phyloP scores from a whole-genome alignment of 2,888 invertebrate species.

The Drosophila subsilvestris region DNA sequence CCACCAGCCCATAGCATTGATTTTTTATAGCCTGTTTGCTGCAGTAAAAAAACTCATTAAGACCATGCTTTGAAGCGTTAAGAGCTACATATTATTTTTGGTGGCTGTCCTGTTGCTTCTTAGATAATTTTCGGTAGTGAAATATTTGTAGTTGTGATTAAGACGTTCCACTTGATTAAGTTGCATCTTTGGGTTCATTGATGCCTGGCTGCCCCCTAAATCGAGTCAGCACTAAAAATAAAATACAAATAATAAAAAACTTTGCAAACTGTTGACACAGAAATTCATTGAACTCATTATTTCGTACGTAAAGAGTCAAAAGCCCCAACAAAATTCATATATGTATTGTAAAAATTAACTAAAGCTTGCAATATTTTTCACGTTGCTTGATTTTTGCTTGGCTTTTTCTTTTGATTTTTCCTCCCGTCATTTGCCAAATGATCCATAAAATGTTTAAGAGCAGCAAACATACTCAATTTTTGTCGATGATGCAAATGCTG shows the following conservation, averaged over 20 bases:
- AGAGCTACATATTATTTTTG: background rate
- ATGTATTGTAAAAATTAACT: conserved; percentile 14
- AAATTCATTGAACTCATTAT: conserved; percentile 74
- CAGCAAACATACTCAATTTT: conserved; percentile 23
- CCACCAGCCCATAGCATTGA: background rate
- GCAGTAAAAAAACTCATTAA: background rate
- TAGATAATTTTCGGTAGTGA: conserved; percentile 10
- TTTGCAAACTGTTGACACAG: conserved; percentile 65
- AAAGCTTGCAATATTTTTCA: conserved; percentile 45
- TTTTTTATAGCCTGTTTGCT: conserved; percentile 5
- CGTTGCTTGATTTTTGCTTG: conserved; percentile 31
- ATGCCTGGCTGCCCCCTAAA: conserved; percentile 14
- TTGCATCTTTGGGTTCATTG: conserved; percentile 52
- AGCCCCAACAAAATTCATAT: conserved; percentile 24
- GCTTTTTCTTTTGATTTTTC: conserved; percentile 21
- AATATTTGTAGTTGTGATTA: conserved; percentile 23
- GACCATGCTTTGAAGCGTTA: background rate
- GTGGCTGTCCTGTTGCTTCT: conserved; percentile 17
- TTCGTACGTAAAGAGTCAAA: conserved; percentile 55
- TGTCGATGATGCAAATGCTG: conserved; percentile 13
- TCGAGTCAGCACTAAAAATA: conserved; percentile 24
- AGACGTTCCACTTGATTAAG: conserved; percentile 56
- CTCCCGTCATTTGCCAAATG: conserved; percentile 53
- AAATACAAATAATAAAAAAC: conserved; percentile 34
- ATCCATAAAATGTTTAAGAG: conserved; percentile 63